Percentiles rank a stretch among this genome's conserved stretches.
phyloP scores from a whole-genome alignment of 1,140 invertebrate genomes.

The Sitophilus oryzae region DNA sequence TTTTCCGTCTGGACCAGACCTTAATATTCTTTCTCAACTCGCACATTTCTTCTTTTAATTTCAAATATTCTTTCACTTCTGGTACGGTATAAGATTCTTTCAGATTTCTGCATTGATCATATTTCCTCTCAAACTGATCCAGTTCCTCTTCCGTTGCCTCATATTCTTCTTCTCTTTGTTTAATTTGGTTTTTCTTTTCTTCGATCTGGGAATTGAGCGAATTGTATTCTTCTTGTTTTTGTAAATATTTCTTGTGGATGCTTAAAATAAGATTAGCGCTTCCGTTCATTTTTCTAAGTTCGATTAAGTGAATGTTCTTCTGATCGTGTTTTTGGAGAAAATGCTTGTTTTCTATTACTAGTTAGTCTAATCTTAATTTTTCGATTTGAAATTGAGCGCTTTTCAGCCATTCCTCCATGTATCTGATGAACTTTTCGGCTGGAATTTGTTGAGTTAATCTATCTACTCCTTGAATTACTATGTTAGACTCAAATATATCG shows the following conservation, averaged over 20 bases:
- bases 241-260: constrained; percentile 34
- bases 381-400: constrained; percentile 38
- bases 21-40: no score
- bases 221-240: constrained; percentile 30
- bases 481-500: constrained; percentile 40
- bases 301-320: constrained; percentile 40
- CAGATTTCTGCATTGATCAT: no score
- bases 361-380: constrained; percentile 44
- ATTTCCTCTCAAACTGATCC: no score
- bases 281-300: constrained; percentile 45
- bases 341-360: constrained; percentile 46
- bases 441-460: constrained; percentile 44
- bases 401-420: constrained; percentile 45
- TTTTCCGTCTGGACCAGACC: no score
- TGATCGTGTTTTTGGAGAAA: constrained; percentile 42
- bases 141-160: no score
- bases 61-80: no score
- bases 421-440: constrained; percentile 45
- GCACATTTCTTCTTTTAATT: no score
- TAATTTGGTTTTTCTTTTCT: no score
- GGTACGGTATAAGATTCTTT: no score
- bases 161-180: no score
- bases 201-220: no score
- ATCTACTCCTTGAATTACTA: constrained; percentile 40
- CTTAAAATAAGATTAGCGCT: constrained; percentile 33